A percentile compares a stretch with the other conserved stretches of the same genome.
Conservation (phyloP, 2,113 vertebrate species). For the Smithornis capensis region DNA sequence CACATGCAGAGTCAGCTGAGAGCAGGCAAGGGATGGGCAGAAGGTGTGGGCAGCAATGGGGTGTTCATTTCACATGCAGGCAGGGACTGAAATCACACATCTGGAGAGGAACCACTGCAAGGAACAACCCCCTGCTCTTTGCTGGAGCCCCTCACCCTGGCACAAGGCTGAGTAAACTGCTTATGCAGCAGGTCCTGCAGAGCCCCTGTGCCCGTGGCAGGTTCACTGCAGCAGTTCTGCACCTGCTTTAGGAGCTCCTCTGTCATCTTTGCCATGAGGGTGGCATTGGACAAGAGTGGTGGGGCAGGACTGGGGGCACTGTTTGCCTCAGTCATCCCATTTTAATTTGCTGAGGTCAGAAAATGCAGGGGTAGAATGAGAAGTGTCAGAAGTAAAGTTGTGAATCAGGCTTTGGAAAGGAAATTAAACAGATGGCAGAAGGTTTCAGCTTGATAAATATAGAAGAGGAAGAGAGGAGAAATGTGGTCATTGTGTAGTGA, state of each 20-base stretch:
- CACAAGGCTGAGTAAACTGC: background rate
- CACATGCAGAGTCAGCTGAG: background rate
- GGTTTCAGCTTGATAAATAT: background rate
- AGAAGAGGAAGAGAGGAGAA: background rate
- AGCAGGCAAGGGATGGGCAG: background rate
- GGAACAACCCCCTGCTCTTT: background rate
- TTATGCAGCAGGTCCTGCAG: background rate
- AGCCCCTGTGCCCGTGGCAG: fast-evolving
- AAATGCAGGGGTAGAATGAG: background rate
- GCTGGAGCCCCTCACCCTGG: background rate
- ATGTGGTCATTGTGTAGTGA: background rate
- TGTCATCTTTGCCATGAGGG: background rate
- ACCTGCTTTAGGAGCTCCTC: background rate
- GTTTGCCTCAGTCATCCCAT: background rate
- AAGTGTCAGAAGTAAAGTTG: background rate
- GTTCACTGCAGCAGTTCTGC: background rate
- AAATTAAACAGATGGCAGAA: constrained; percentile 21
- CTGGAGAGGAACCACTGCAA: background rate
- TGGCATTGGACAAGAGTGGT: background rate
- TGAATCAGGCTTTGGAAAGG: constrained; percentile 16
- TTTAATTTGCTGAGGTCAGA: background rate
- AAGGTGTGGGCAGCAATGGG: background rate
- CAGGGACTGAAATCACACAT: background rate
- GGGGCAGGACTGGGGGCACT: background rate
- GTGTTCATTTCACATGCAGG: background rate